Conservation (phyloP, 2,113 vertebrate species). For the Lipotes vexillifer region DNA sequence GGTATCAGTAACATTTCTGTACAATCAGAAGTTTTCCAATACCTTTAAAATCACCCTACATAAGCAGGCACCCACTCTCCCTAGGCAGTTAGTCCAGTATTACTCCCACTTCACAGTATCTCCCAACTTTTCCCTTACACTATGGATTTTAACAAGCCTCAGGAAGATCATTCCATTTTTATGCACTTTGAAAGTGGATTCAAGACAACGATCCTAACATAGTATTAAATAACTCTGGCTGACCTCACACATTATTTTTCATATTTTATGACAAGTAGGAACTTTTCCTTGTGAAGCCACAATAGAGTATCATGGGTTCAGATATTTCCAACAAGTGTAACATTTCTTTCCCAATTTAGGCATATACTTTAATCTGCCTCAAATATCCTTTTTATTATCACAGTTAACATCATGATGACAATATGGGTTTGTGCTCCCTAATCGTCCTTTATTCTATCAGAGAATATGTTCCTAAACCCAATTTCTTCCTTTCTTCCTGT, state of each 20-base stretch:
- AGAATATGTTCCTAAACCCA: not conserved
- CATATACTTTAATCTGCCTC: not conserved
- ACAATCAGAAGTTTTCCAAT: not conserved
- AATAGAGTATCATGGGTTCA: not conserved
- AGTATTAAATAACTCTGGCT: not conserved
- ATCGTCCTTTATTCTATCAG: not conserved
- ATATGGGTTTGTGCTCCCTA: not conserved
- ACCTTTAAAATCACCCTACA: not conserved
- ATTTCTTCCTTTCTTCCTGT: not conserved
- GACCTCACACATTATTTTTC: not conserved
- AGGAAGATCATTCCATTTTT: not conserved
- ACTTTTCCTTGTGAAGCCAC: not conserved
- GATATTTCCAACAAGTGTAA: not conserved
- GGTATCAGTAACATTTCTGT: not conserved
- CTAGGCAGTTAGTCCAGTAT: not conserved
- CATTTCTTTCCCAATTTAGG: not conserved
- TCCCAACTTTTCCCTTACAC: not conserved
- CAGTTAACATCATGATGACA: not conserved
- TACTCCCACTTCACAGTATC: not conserved
- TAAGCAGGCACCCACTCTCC: not conserved
- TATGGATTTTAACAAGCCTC: not conserved
- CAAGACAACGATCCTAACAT: not conserved
- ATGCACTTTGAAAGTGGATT: not conserved
- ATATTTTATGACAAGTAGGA: not conserved
- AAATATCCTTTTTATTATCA: not conserved